Evolutionary conservation across 2,888 invertebrate species (phyloP).

Genomic region (Tigriopus californicus): DNA sequence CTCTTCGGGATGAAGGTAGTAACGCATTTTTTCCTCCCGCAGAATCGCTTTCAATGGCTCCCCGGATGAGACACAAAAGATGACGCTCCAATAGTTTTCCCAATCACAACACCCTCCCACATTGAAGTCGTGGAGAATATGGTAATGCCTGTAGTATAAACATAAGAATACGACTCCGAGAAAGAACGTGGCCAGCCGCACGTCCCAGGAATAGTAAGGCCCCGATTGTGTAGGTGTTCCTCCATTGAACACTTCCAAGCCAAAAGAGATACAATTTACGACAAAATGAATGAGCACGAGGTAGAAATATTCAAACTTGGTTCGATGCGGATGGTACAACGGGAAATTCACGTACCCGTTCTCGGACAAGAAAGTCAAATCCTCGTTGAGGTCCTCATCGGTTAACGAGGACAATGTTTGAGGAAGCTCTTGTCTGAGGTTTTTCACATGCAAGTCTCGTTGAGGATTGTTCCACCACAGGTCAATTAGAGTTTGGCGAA

Average conservation of each 20-base stretch:
- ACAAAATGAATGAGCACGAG: neutral
- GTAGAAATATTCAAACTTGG: conserved; percentile 10
- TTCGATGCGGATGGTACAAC: conserved; percentile 9
- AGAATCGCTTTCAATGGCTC: no score
- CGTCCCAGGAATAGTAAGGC: conserved; percentile 10
- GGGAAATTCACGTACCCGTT: conserved; percentile 4
- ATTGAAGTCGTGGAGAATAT: neutral
- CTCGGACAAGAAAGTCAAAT: neutral
- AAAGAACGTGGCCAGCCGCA: neutral
- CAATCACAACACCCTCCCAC: neutral
- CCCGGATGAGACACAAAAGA: neutral
- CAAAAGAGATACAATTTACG: neutral
- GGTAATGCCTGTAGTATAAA: conserved; percentile 3
- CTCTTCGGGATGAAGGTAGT: no score
- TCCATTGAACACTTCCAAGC: conserved; percentile 2
- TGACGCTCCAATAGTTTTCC: neutral
- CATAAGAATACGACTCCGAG: neutral
- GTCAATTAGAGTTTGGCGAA: neutral
- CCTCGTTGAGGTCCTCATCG: neutral
- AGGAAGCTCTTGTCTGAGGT: neutral
- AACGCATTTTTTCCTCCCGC: no score
- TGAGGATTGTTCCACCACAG: conserved; percentile 12
- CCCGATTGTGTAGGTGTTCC: neutral
- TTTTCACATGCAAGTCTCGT: neutral
- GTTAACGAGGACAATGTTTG: neutral